phyloP scores from a whole-genome alignment of 2,888 invertebrate genomes.

The Choreutis nemorana region DNA sequence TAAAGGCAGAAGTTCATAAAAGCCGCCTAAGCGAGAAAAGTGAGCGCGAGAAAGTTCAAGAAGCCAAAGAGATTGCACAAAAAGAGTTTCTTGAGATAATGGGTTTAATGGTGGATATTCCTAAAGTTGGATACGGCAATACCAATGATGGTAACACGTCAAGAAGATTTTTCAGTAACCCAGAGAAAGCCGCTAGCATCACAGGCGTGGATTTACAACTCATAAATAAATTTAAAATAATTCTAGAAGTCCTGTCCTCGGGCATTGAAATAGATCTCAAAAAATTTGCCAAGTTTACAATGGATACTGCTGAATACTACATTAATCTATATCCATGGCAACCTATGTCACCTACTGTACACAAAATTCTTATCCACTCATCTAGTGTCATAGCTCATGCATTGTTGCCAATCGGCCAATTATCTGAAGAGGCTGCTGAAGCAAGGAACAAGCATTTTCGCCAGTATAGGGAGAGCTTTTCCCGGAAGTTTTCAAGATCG shows the following conservation, averaged over 20 bases:
- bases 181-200: too few species aligned
- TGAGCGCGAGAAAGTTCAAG: conserved; percentile 1
- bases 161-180: too few species aligned
- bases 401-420: conserved; percentile 18
- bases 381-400: conserved; percentile 14
- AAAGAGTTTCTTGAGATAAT: conserved; percentile 2
- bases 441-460: conserved; percentile 20
- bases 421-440: conserved; percentile 21
- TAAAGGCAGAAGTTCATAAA: conserved; percentile 1
- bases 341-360: conserved; percentile 19
- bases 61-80: background rate
- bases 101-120: conserved; percentile 17
- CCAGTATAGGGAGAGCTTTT: conserved; percentile 12
- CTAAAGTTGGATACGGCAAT: conserved; percentile 14
- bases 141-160: too few species aligned
- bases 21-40: background rate
- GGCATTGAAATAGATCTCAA: too few species aligned
- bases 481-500: conserved; percentile 15
- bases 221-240: conserved; percentile 16
- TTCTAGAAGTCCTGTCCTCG: too few species aligned
- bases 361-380: conserved; percentile 19
- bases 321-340: conserved; percentile 7
- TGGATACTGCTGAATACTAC: background rate
- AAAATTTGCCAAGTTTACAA: too few species aligned
- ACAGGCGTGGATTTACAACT: too few species aligned